Evolutionary conservation across 2,888 invertebrate species (phyloP).

Genomic region (Macrosoma leucophasiata): DNA sequence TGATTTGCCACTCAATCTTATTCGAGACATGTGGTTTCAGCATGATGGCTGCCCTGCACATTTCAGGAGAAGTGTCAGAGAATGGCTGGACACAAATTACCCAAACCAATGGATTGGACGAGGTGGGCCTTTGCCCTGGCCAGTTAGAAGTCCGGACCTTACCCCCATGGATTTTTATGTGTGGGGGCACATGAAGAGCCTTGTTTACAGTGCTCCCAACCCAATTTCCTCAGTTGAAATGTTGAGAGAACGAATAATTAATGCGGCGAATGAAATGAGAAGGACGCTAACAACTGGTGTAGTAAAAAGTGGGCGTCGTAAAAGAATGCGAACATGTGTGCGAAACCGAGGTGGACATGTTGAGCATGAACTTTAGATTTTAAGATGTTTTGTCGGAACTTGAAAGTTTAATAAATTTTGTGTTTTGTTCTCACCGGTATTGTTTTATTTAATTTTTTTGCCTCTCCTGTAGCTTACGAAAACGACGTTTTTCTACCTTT

Average conservation of each 20-base stretch:
- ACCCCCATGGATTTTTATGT: constrained; percentile 28
- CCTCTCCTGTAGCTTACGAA: too few relatives aligned
- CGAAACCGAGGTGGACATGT: constrained; percentile 17
- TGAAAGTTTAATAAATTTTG: constrained; percentile 9
- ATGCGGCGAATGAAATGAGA: constrained; percentile 19
- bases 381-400: constrained; percentile 12
- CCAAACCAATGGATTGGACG: constrained; percentile 25
- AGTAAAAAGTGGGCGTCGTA: constrained; percentile 17
- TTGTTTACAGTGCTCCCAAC: constrained; percentile 21
- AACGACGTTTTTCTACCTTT: too few relatives aligned
- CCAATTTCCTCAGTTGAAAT: constrained; percentile 18
- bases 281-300: constrained; percentile 14
- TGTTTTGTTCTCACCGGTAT: too few relatives aligned
- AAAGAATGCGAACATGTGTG: constrained; percentile 15
- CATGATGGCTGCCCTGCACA: constrained; percentile 28
- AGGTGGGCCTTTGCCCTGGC: constrained; percentile 29
- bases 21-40: constrained; percentile 23
- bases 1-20: constrained; percentile 13
- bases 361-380: constrained; percentile 17
- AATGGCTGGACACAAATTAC: constrained; percentile 27
- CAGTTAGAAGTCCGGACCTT: constrained; percentile 27
- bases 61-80: too few relatives aligned
- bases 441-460: too few relatives aligned
- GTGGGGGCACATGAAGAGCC: too few relatives aligned
- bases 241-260: constrained; percentile 17